These are phyloP conservation scores for Hippocampus guttulatus DNA, from an alignment of 2,113 vertebrate genomes.

Conservation along the genomic window DNA sequence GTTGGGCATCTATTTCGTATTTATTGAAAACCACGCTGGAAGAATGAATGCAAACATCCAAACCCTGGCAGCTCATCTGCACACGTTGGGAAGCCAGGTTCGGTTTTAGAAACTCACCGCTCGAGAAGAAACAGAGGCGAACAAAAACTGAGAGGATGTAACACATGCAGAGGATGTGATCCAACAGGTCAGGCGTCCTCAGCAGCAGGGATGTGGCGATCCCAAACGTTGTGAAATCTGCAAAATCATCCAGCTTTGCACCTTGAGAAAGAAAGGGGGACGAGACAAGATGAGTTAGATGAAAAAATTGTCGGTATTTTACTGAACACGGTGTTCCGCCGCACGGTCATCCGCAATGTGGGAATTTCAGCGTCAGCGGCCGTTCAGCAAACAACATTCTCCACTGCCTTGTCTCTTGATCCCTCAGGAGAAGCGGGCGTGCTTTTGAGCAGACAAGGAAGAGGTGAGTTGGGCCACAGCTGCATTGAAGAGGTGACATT, in stretches of 20 bases:
- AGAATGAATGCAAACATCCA: no score
- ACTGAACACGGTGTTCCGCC: neutral
- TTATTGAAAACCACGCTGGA: no score
- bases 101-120: constrained; percentile 63
- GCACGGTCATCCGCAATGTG: constrained; percentile 15
- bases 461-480: constrained; percentile 44
- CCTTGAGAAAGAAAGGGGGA: constrained; percentile 62
- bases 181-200: constrained; percentile 72
- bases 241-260: constrained; percentile 86
- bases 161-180: constrained; percentile 76
- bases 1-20: no score
- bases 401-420: constrained; percentile 49
- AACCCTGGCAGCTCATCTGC: no score
- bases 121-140: constrained; percentile 85
- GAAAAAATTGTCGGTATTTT: neutral
- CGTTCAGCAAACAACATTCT: constrained; percentile 64
- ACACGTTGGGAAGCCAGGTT: neutral
- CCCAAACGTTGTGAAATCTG: constrained; percentile 89
- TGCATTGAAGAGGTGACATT: constrained; percentile 59
- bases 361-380: constrained; percentile 53
- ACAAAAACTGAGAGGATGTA: constrained; percentile 81
- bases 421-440: constrained; percentile 30
- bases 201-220: constrained; percentile 83
- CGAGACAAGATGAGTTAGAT: neutral
- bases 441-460: constrained; percentile 49